A percentile compares a stretch with the other conserved stretches of the same genome.
Evolutionary conservation across 2,888 invertebrate species (phyloP).

Genomic region (Chymomyza procnemis): DNA sequence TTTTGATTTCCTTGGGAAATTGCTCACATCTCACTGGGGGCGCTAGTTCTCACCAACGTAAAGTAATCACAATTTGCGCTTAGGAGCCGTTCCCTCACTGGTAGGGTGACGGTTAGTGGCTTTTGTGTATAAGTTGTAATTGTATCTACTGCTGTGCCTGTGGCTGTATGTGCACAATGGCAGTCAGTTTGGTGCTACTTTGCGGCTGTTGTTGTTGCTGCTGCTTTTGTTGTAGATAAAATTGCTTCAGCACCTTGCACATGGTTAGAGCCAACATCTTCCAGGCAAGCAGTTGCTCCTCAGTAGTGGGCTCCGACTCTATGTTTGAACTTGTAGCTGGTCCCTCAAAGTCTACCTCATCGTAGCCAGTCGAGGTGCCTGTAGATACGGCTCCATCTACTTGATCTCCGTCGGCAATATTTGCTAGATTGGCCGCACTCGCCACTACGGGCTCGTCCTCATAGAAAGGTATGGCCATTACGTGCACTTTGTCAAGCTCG

Average conservation of each 20-base stretch:
- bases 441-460: conserved; percentile 62
- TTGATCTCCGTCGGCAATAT: conserved; percentile 61
- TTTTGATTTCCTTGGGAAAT: conserved; percentile 57
- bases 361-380: conserved; percentile 28
- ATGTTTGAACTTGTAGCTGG: conserved; percentile 40
- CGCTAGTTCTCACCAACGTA: conserved; percentile 72
- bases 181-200: conserved; percentile 51
- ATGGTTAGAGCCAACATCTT: conserved; percentile 74
- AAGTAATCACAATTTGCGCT: conserved; percentile 69
- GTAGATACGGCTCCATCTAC: conserved; percentile 60
- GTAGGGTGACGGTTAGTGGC: conserved; percentile 19
- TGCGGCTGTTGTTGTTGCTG: conserved; percentile 34
- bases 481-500: conserved; percentile 37
- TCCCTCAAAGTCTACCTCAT: conserved; percentile 61
- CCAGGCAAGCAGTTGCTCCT: conserved; percentile 70
- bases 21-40: conserved; percentile 41
- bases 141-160: conserved; percentile 30
- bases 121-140: neutral
- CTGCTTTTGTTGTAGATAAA: conserved; percentile 67
- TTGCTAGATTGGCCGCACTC: conserved; percentile 28
- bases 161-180: conserved; percentile 72
- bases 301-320: conserved; percentile 45
- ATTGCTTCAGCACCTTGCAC: conserved; percentile 75
- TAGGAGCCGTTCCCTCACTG: conserved; percentile 51
- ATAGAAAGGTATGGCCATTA: conserved; percentile 76